These are phyloP conservation scores for Atopsyche davidsoni DNA, from an alignment of 1,140 invertebrate species.

Conservation along the genomic window DNA sequence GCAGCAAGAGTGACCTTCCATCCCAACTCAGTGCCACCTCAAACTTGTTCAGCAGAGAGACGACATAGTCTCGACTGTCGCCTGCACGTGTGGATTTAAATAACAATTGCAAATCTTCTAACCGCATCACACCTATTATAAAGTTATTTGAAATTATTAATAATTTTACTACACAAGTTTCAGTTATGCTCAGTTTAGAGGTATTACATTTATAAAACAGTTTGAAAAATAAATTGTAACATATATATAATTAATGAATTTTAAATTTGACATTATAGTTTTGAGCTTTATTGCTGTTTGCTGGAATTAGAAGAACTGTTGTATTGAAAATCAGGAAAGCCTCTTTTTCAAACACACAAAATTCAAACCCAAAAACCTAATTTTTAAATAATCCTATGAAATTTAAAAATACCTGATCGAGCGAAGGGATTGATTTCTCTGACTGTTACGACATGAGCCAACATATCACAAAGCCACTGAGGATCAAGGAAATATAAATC, in stretches of 20 bases:
- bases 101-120: conserved; percentile 88
- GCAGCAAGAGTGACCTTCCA: conserved; percentile 82
- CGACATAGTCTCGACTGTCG: conserved; percentile 77
- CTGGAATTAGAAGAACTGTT: too few relatives aligned
- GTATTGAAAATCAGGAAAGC: too few relatives aligned
- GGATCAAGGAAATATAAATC: conserved; percentile 95
- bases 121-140: conserved; percentile 74
- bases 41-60: conserved; percentile 91
- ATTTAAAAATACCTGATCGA: conserved; percentile 53
- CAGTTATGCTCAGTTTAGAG: not conserved
- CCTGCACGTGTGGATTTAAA: conserved; percentile 83
- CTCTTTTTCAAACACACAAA: too few relatives aligned
- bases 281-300: too few relatives aligned
- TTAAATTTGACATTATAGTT: not conserved
- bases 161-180: not conserved
- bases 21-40: conserved; percentile 98
- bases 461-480: conserved; percentile 97
- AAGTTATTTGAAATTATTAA: not conserved
- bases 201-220: conserved; percentile 1
- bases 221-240: conserved; percentile 1
- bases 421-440: conserved; percentile 95
- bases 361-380: too few relatives aligned
- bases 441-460: conserved; percentile 94
- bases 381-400: not conserved
- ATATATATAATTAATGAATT: not conserved